A percentile compares a stretch with the other conserved stretches of the same genome.
These are phyloP conservation scores for Brassicogethes aeneus DNA, from an alignment of 2,888 invertebrate species.

Conservation along the genomic window DNA sequence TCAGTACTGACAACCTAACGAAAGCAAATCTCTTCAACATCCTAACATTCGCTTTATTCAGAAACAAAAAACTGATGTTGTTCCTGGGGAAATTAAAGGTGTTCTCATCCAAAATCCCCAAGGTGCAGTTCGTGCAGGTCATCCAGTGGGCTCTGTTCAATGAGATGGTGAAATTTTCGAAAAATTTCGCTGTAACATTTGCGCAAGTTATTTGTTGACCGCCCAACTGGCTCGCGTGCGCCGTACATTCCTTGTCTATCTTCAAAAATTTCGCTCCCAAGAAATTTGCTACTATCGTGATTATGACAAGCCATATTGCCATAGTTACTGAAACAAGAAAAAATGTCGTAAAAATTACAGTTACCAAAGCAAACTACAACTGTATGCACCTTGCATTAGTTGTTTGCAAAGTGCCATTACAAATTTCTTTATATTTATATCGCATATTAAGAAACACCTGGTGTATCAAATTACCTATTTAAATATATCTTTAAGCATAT, in stretches of 20 bases:
- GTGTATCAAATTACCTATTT: too few relatives aligned
- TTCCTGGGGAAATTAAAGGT: slow-evolving; percentile 33
- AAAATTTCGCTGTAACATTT: slow-evolving; percentile 29
- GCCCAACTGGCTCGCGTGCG: slow-evolving; percentile 22
- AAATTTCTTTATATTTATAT: too few relatives aligned
- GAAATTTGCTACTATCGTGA: slow-evolving; percentile 18
- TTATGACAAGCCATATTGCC: slow-evolving; percentile 30
- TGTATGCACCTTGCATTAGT: too few relatives aligned
- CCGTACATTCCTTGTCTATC: slow-evolving; percentile 22
- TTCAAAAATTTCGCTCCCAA: slow-evolving; percentile 17
- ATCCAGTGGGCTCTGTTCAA: slow-evolving; percentile 34
- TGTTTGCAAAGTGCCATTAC: too few relatives aligned
- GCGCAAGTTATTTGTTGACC: slow-evolving; percentile 33
- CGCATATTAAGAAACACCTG: too few relatives aligned
- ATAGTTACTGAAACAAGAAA: slow-evolving; percentile 26
- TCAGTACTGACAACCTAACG: slow-evolving; percentile 30
- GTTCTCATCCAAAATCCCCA: slow-evolving; percentile 28
- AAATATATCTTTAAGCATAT: too few relatives aligned
- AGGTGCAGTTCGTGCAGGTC: slow-evolving; percentile 32
- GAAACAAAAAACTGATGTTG: slow-evolving; percentile 30
- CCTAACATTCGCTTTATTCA: slow-evolving; percentile 25
- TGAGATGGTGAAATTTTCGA: slow-evolving; percentile 26
- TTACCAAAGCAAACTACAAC: too few relatives aligned
- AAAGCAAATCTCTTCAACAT: slow-evolving; percentile 30
- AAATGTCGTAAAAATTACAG: too few relatives aligned